These are phyloP conservation scores for Spongilla lacustris DNA, from an alignment of 37 sponge, comb jelly and placozoan genomes.

Conservation along the genomic window DNA sequence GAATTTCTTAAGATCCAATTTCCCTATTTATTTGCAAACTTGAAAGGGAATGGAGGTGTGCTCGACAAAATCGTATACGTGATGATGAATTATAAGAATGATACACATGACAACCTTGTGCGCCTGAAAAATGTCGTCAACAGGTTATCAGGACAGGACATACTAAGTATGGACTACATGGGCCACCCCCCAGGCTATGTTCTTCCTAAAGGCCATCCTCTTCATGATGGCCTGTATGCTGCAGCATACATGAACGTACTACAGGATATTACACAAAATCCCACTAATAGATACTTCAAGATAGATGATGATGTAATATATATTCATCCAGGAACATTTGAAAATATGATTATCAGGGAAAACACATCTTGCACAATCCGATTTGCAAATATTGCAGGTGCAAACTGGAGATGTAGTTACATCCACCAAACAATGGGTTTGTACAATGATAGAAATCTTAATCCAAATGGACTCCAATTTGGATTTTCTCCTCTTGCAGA, in stretches of 20 bases:
- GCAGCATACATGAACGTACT: neutral
- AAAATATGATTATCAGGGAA: neutral
- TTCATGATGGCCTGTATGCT: too few relatives aligned
- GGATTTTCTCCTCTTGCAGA: neutral
- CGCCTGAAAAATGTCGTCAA: neutral
- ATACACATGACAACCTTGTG: neutral
- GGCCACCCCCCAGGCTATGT: neutral
- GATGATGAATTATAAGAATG: neutral
- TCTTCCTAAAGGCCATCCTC: too few relatives aligned
- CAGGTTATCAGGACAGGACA: neutral
- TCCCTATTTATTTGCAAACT: neutral
- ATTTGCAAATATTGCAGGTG: slow-evolving; percentile 11
- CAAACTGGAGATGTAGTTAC: slow-evolving; percentile 12
- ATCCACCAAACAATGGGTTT: slow-evolving; percentile 10
- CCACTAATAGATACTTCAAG: neutral
- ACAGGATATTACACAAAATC: neutral
- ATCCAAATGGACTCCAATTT: neutral
- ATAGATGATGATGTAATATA: slow-evolving; percentile 12
- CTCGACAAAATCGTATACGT: neutral
- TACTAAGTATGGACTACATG: neutral
- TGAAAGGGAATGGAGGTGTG: slow-evolving; percentile 6
- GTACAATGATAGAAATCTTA: neutral
- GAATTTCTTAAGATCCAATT: neutral
- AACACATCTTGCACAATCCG: neutral
- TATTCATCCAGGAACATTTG: slow-evolving; percentile 17